Conservation (phyloP, 2,113 vertebrate species). For the Xyrauchen texanus region DNA sequence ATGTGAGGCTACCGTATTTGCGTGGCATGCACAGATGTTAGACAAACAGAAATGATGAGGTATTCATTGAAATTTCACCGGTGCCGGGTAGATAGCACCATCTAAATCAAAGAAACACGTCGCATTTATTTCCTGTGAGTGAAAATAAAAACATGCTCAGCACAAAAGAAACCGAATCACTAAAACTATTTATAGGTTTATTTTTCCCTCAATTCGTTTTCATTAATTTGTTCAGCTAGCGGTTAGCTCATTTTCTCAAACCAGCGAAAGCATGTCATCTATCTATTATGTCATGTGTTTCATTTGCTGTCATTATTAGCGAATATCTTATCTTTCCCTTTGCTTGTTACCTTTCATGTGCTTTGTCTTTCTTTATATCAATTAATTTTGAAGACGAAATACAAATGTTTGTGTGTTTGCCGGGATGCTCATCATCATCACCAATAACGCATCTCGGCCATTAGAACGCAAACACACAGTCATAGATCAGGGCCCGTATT, state of each 20-base stretch:
- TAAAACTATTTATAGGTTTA: neutral
- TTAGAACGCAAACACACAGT: constrained; percentile 24
- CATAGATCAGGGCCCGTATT: neutral
- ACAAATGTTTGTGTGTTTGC: neutral
- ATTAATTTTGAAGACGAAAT: neutral
- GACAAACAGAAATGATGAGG: neutral
- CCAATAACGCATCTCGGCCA: constrained; percentile 42
- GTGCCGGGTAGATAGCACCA: constrained; percentile 30
- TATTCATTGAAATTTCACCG: constrained; percentile 28
- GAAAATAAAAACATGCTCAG: neutral
- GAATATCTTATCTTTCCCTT: neutral
- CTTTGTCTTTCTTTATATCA: neutral
- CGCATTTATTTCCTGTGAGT: neutral
- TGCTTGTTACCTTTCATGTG: no score
- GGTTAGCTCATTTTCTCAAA: constrained; percentile 17
- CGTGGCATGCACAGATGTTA: neutral
- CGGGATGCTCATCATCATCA: constrained; percentile 8
- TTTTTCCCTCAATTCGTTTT: neutral
- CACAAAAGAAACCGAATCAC: neutral
- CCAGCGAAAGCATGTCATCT: neutral
- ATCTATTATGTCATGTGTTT: constrained; percentile 20
- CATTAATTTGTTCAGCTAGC: constrained; percentile 27
- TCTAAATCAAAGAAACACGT: neutral
- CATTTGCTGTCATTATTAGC: no score
- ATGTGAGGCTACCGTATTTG: no score